Evolutionary conservation across 2,113 vertebrate species (phyloP), one percentile per base, ranked within the genome.

Genomic region (Elgaria multicarinata): DNA sequence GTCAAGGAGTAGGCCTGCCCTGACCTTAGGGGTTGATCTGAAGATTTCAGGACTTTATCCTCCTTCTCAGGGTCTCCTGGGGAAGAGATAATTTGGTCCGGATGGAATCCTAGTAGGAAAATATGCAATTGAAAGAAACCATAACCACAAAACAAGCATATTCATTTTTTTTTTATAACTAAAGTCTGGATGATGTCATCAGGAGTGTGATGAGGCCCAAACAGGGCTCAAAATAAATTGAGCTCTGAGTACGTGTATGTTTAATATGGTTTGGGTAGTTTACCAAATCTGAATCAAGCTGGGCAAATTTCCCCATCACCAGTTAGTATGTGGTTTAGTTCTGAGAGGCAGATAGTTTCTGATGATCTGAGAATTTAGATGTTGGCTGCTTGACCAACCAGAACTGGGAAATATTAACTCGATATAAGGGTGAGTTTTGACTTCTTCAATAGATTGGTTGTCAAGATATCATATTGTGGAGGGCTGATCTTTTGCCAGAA

Each of bases 41-140:
- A 81, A 81, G 55, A n/a, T 55, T 58, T 58, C 50, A 82, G n/a
- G 55, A 39, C 33, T 82, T 26, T 80, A 36, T n/a, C 20, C 20
- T 18, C 55, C 55, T 53, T 46, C 46, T 55, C 14, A 55, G 50
- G 31, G 26, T 33, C 44, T 26, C 53, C 55, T 28, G n/a, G 9
- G 22, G 16, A 64, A 42, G 80, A 16, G 26, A 20, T 82, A 82
- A 64, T 28, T 77, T 44, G 75, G 24, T 12, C 75, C 8, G 26
- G 22, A 69, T 50, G 31, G 44, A 64, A 64, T 44, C 9, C 13
- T 44, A 77, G 55, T 44, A 53, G 20, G 31, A 84, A 84, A 84
- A 71, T 84, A 84, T 84, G 66, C 44, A n/a, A 71, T 44, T 53
- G 42, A 84, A 84, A 71, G n/a, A n/a, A n/a, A 71, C 64, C 44